These are phyloP conservation scores for Tribolium castaneum DNA, from an alignment of 1,140 invertebrate genomes.

Conservation along the genomic window DNA sequence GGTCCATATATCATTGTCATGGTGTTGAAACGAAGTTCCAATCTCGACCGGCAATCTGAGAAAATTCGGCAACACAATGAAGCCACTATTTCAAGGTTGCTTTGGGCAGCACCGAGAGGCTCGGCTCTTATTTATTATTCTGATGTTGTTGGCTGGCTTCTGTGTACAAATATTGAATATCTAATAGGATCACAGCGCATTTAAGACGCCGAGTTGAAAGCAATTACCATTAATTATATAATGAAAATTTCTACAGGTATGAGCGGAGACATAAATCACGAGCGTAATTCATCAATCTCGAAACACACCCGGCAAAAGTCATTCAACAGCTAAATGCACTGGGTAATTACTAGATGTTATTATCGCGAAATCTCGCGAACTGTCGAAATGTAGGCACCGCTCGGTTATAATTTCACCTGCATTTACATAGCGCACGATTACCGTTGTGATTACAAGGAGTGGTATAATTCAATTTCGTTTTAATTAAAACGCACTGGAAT, in stretches of 20 bases:
- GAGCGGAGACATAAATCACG: not conserved
- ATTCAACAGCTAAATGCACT: slow-evolving; percentile 12
- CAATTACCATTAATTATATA: slow-evolving; percentile 32
- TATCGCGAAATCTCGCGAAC: slow-evolving; percentile 9
- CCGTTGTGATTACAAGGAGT: slow-evolving; percentile 18
- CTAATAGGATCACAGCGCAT: slow-evolving; percentile 11
- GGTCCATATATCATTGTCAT: slow-evolving; percentile 32
- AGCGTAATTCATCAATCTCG: not conserved
- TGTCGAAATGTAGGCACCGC: not conserved
- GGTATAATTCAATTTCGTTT: slow-evolving; percentile 19
- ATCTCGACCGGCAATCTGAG: slow-evolving; percentile 11
- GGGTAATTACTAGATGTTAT: slow-evolving; percentile 14
- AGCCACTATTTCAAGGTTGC: slow-evolving; percentile 24
- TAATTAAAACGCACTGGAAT: slow-evolving; percentile 4
- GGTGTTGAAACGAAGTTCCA: slow-evolving; percentile 23
- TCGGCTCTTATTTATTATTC: slow-evolving; percentile 32
- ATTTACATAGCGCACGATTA: slow-evolving; percentile 9
- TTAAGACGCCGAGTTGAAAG: slow-evolving; percentile 9
- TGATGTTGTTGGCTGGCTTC: slow-evolving; percentile 16
- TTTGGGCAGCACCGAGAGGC: slow-evolving; percentile 15
- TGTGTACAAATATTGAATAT: slow-evolving; percentile 36
- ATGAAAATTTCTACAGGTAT: slow-evolving; percentile 29
- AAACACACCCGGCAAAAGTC: slow-evolving; percentile 12
- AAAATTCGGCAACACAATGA: slow-evolving; percentile 32
- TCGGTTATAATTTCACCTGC: not conserved